A percentile compares a stretch with the other conserved stretches of the same genome.
Evolutionary conservation across 2,888 invertebrate genomes (phyloP).

Genomic region (Napeogenes sylphis): DNA sequence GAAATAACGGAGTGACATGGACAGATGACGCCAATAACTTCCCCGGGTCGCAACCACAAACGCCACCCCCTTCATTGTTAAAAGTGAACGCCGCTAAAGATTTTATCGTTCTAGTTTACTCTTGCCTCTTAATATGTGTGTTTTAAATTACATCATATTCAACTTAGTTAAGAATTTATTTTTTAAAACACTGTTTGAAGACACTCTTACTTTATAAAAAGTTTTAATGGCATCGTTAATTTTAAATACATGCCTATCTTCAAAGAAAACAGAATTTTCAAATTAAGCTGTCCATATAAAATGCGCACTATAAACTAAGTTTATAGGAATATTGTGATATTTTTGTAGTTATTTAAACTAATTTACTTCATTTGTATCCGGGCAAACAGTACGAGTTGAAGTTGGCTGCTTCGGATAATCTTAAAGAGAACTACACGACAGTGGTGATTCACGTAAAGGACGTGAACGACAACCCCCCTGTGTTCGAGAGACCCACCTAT

Average conservation of each 20-base stretch:
- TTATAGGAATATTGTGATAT: slow-evolving; percentile 12
- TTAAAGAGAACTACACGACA: slow-evolving; percentile 97
- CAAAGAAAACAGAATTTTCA: slow-evolving; percentile 41
- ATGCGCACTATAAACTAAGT: not conserved
- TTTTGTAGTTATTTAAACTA: slow-evolving; percentile 13
- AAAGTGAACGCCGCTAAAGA: slow-evolving; percentile 24
- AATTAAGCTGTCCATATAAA: slow-evolving; percentile 23
- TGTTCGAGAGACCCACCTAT: slow-evolving; percentile 96
- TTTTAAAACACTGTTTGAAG: slow-evolving; percentile 17
- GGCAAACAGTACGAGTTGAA: slow-evolving; percentile 91
- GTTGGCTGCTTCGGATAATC: slow-evolving; percentile 95
- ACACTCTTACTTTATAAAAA: slow-evolving; percentile 22
- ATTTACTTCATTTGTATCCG: slow-evolving; percentile 30
- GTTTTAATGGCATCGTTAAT: slow-evolving; percentile 49
- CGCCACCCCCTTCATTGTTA: slow-evolving; percentile 28
- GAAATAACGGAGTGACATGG: slow-evolving; percentile 69
- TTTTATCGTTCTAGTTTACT: slow-evolving; percentile 23
- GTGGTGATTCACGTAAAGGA: slow-evolving; percentile 98
- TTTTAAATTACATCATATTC: slow-evolving; percentile 1
- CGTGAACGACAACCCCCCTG: slow-evolving; percentile 98
- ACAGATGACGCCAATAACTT: slow-evolving; percentile 70
- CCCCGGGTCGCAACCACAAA: slow-evolving; percentile 50
- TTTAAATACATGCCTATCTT: slow-evolving; percentile 38
- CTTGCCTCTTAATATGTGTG: not conserved
- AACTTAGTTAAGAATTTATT: not conserved